Conservation (phyloP, 2,888 invertebrate species). For the Amaurobius ferox region DNA sequence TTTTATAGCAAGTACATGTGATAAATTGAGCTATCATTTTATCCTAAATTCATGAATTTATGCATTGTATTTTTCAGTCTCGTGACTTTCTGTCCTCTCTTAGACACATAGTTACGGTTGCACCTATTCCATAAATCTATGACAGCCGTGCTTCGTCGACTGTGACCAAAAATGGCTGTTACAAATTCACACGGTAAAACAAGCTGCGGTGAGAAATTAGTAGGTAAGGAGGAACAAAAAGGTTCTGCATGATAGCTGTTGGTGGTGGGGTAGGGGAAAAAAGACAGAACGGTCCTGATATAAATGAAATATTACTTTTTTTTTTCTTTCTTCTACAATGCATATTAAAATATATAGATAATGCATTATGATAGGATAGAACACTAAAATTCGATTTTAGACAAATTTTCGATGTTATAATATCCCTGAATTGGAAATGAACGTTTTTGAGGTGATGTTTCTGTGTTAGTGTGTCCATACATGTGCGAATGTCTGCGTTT, state of each 20-base stretch:
- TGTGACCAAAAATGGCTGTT: neutral
- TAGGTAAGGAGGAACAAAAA: conserved; percentile 5
- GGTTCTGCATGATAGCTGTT: neutral
- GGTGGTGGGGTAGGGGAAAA: neutral
- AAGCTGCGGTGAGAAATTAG: neutral
- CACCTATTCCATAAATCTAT: neutral
- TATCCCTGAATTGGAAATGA: no score
- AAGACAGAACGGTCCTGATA: neutral
- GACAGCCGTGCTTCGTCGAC: neutral
- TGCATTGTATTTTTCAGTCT: neutral
- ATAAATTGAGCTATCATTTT: no score
- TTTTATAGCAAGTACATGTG: no score
- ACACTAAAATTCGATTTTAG: no score
- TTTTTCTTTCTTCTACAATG: neutral
- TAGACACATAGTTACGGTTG: neutral
- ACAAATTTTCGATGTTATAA: no score
- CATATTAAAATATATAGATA: no score
- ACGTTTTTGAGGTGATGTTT: no score
- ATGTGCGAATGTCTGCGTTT: no score
- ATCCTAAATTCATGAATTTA: no score
- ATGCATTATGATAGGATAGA: no score
- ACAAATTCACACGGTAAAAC: neutral
- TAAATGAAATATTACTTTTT: neutral
- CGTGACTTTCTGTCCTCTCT: neutral
- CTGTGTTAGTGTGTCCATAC: no score